Percentiles rank a stretch among this genome's conserved stretches.
Conservation (phyloP, 2,888 invertebrate species). For the Cataglyphis altisquamis region DNA sequence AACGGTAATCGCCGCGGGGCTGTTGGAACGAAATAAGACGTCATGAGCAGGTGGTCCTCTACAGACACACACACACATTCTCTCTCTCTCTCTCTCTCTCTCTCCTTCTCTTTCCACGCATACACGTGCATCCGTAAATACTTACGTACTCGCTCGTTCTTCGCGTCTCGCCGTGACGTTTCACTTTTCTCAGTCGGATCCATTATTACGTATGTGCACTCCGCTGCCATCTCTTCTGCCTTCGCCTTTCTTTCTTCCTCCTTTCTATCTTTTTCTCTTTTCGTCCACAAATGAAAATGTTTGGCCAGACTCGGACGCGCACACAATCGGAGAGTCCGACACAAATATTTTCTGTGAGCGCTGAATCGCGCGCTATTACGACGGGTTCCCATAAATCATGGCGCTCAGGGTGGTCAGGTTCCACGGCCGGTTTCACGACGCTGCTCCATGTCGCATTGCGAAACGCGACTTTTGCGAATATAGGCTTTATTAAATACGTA, state of each 20-base stretch:
- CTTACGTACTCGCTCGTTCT: conserved; percentile 17
- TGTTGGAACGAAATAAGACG: conserved; percentile 77
- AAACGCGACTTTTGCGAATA: conserved; percentile 56
- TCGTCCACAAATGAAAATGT: conserved; percentile 83
- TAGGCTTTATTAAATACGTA: conserved; percentile 39
- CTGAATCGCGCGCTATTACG: conserved; percentile 80
- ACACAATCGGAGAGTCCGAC: conserved; percentile 75
- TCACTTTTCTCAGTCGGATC: conserved; percentile 83
- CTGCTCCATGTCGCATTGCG: conserved; percentile 35
- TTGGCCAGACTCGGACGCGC: conserved; percentile 75
- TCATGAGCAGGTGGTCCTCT: conserved; percentile 81
- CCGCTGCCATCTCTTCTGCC: conserved; percentile 68
- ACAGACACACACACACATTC: not conserved
- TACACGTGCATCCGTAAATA: conserved; percentile 24
- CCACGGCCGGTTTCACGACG: conserved; percentile 57
- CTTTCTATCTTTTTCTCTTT: conserved; percentile 60
- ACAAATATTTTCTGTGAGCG: conserved; percentile 81
- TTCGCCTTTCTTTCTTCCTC: conserved; percentile 22
- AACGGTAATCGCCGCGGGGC: conserved; percentile 75
- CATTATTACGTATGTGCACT: conserved; percentile 75
- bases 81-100: not conserved
- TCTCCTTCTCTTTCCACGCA: not conserved
- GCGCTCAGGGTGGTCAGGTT: conserved; percentile 82
- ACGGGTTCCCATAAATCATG: conserved; percentile 80
- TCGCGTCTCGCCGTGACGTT: conserved; percentile 77